Conservation (phyloP, 2,797 vertebrate species). For the Pampus argenteus region DNA sequence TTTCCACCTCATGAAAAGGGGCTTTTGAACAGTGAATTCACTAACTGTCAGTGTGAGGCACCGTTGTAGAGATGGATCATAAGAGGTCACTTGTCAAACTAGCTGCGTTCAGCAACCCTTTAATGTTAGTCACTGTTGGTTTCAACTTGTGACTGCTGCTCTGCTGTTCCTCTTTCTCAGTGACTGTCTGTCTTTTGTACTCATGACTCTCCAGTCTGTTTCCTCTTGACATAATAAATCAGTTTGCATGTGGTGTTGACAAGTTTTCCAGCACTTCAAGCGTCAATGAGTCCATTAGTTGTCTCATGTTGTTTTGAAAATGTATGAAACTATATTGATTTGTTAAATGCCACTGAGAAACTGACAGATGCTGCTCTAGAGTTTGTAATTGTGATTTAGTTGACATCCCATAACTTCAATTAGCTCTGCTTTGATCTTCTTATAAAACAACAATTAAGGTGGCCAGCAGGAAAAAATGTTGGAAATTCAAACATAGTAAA, state of each 20-base stretch:
- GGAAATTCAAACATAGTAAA: neutral
- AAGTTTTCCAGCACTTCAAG: neutral
- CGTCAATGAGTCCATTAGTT: neutral
- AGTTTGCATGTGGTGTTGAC: constrained; percentile 3
- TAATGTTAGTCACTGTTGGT: constrained; percentile 7
- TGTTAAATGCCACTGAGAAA: neutral
- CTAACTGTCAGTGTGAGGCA: neutral
- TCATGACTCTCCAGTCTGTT: constrained; percentile 33
- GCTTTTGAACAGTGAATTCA: neutral
- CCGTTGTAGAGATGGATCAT: neutral
- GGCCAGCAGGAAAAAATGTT: neutral
- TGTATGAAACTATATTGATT: neutral
- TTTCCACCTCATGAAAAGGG: neutral
- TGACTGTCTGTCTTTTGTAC: constrained; percentile 18
- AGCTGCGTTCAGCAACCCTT: too few relatives aligned
- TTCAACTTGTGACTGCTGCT: constrained; percentile 35
- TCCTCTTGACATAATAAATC: constrained; percentile 1
- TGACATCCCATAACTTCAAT: neutral
- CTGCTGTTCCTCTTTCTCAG: constrained; percentile 57
- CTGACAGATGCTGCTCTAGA: neutral
- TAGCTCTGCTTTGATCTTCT: neutral
- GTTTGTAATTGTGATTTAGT: neutral
- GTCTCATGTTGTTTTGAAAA: neutral
- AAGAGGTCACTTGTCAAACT: neutral
- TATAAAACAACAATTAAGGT: neutral